Conservation (phyloP, 2,888 invertebrate species). For the Clusia tigrina region DNA sequence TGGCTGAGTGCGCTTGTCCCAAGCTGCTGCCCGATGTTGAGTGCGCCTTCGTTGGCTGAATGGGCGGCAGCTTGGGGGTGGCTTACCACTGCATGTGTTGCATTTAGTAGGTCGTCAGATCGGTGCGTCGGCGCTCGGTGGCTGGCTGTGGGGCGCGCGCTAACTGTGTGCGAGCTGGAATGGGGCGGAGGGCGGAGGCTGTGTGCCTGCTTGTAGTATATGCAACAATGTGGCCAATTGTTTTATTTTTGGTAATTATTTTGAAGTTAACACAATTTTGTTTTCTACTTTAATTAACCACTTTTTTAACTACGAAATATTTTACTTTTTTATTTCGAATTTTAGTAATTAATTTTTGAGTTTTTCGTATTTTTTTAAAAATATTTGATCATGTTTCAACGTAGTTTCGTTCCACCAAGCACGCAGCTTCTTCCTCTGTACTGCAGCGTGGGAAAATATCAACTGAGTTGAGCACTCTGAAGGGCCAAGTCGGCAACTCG, state of each 20-base stretch:
- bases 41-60: not conserved
- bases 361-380: not conserved
- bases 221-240: not conserved
- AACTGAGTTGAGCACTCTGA: conserved; percentile 33
- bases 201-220: conserved; percentile 11
- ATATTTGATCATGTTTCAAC: not conserved
- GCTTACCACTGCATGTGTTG: not conserved
- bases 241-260: not conserved
- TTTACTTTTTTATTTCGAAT: conserved; percentile 5
- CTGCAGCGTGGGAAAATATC: conserved; percentile 30
- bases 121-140: not conserved
- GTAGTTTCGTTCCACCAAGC: too few relatives aligned
- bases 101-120: not conserved
- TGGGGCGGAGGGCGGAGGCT: not conserved
- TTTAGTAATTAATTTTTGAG: not conserved
- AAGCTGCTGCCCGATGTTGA: too few relatives aligned
- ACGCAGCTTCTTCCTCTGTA: conserved; percentile 12
- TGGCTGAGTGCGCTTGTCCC: too few relatives aligned
- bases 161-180: not conserved
- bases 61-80: not conserved
- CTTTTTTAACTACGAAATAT: not conserved
- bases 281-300: too few relatives aligned
- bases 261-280: too few relatives aligned
- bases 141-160: not conserved
- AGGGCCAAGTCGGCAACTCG: conserved; percentile 22